Conservation (phyloP, 2,888 invertebrate genomes). For the Hololepta plana region DNA sequence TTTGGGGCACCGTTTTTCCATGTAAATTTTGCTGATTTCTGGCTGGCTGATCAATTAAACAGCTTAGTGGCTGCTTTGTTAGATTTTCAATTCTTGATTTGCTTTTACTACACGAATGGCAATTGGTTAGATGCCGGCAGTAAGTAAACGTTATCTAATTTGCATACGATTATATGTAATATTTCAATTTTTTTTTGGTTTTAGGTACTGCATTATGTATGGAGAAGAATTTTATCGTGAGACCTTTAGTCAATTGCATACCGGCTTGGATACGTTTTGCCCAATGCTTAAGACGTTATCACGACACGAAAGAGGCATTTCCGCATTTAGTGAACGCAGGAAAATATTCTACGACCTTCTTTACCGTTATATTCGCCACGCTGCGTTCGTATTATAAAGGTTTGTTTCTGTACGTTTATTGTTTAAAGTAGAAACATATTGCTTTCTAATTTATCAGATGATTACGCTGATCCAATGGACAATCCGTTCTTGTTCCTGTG, state of each 20-base stretch:
- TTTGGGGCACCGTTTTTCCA: conserved; percentile 57
- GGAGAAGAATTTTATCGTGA: conserved; percentile 28
- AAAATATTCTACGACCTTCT: conserved; percentile 60
- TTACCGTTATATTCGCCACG: conserved; percentile 44
- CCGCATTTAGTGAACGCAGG: conserved; percentile 74
- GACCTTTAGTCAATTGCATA: conserved; percentile 54
- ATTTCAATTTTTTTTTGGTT: conserved; percentile 6
- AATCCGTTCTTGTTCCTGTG: conserved; percentile 54
- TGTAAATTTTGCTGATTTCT: conserved; percentile 71
- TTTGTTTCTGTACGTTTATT: conserved; percentile 9
- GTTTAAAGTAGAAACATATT: not conserved
- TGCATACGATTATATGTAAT: not conserved
- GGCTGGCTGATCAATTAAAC: conserved; percentile 72
- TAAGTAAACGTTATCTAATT: conserved; percentile 14
- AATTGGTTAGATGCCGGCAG: conserved; percentile 34
- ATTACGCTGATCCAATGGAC: conserved; percentile 29
- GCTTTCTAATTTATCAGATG: conserved; percentile 17
- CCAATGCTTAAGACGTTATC: conserved; percentile 66
- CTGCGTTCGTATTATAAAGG: conserved; percentile 22
- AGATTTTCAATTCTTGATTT: conserved; percentile 63
- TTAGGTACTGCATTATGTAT: conserved; percentile 32
- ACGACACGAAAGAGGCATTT: conserved; percentile 59
- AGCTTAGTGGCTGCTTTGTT: conserved; percentile 57
- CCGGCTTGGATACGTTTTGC: conserved; percentile 77
- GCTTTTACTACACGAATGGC: conserved; percentile 50